These are phyloP conservation scores for Pardosa pseudoannulata DNA, from an alignment of 2,888 invertebrate genomes.

Conservation along the genomic window DNA sequence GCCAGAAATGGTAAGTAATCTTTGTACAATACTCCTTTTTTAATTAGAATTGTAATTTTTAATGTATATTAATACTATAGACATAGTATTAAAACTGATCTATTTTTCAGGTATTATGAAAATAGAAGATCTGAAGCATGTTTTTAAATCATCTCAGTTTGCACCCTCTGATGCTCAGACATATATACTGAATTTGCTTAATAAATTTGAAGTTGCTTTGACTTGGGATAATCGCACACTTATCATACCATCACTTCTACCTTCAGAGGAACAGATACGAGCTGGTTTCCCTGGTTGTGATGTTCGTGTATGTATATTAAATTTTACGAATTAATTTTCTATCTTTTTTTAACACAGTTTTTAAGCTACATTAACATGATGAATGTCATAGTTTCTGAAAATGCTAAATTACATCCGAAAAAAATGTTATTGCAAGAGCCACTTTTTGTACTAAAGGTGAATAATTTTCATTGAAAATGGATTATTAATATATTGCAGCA, in stretches of 20 bases:
- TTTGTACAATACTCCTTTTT: no score
- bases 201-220: constrained; percentile 97
- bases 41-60: no score
- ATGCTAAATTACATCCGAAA: no score
- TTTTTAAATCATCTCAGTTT: constrained; percentile 92
- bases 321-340: background rate
- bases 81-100: no score
- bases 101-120: constrained; percentile 89
- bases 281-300: constrained; percentile 76
- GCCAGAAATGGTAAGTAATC: constrained; percentile 85
- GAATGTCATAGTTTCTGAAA: no score
- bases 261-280: constrained; percentile 79
- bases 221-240: constrained; percentile 95
- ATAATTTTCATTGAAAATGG: no score
- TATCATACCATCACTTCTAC: constrained; percentile 92
- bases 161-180: constrained; percentile 84
- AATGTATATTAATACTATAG: no score
- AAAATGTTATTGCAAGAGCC: no score
- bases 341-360: background rate
- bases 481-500: no score
- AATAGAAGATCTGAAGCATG: constrained; percentile 91
- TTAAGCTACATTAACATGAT: no score
- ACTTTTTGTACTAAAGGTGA: no score
- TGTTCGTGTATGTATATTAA: constrained; percentile 76
- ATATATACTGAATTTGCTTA: constrained; percentile 92